Conservation (phyloP, 2,888 invertebrate genomes). For the Melinaea marsaeus region DNA sequence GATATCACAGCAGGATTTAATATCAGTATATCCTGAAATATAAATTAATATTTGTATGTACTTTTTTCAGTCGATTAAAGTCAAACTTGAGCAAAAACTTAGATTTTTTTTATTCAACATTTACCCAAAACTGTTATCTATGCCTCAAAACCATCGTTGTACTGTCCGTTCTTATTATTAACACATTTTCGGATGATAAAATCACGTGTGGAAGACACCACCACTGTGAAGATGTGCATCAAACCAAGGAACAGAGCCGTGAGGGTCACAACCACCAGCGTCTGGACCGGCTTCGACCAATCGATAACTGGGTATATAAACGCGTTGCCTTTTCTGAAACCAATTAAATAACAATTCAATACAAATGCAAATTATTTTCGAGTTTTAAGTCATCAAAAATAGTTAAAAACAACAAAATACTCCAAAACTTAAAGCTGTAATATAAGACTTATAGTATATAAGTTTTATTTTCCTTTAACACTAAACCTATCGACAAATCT, state of each 20-base stretch:
- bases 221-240: conserved; percentile 81
- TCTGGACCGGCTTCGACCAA: conserved; percentile 84
- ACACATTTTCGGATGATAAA: conserved; percentile 45
- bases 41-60: not conserved
- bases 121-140: conserved; percentile 21
- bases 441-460: no score
- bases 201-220: conserved; percentile 75
- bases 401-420: not conserved
- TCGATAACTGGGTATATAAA: conserved; percentile 88
- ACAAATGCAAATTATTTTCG: not conserved
- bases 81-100: not conserved
- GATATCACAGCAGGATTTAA: conserved; percentile 12
- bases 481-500: no score
- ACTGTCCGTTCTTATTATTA: conserved; percentile 49
- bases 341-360: conserved; percentile 1
- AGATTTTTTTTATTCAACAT: not conserved
- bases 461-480: no score
- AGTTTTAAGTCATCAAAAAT: no score
- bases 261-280: conserved; percentile 80
- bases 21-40: not conserved
- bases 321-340: conserved; percentile 80
- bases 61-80: not conserved
- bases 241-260: conserved; percentile 82
- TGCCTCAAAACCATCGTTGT: conserved; percentile 62
- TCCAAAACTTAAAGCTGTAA: not conserved